Percentiles rank a stretch among this genome's conserved stretches.
phyloP scores from a whole-genome alignment of 2,888 invertebrate genomes.

The Metallyticus violacea region DNA sequence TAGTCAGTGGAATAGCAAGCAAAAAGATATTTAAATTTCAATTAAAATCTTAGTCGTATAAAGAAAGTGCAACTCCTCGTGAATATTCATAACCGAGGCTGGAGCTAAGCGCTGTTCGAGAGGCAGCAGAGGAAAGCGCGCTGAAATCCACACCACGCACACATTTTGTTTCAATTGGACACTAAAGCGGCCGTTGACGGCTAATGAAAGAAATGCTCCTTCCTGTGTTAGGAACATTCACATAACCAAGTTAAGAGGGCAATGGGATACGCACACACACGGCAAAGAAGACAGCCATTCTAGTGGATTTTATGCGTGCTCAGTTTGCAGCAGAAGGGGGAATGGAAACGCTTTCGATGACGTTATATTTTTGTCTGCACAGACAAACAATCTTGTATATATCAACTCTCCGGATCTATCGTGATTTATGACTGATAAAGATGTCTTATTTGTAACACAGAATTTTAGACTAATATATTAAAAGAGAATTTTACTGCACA shows the following conservation, averaged over 20 bases:
- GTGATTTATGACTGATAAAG: too few species aligned
- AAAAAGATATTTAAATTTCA: neutral
- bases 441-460: too few species aligned
- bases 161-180: neutral
- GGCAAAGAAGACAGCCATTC: neutral
- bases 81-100: neutral
- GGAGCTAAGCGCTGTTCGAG: neutral
- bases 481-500: too few species aligned
- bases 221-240: neutral
- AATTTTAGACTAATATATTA: too few species aligned
- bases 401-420: neutral
- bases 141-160: too few species aligned
- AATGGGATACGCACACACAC: neutral
- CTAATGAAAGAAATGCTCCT: neutral
- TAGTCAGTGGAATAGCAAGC: neutral
- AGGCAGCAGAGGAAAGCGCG: neutral
- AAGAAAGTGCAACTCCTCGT: neutral
- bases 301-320: neutral
- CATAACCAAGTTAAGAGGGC: neutral
- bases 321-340: neutral
- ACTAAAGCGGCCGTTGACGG: neutral
- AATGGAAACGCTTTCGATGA: neutral
- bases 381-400: neutral
- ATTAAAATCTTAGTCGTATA: neutral
- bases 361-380: neutral